A percentile compares a stretch with the other conserved stretches of the same genome.
Conservation (phyloP, 2,113 vertebrate genomes). For the Rattus rattus region DNA sequence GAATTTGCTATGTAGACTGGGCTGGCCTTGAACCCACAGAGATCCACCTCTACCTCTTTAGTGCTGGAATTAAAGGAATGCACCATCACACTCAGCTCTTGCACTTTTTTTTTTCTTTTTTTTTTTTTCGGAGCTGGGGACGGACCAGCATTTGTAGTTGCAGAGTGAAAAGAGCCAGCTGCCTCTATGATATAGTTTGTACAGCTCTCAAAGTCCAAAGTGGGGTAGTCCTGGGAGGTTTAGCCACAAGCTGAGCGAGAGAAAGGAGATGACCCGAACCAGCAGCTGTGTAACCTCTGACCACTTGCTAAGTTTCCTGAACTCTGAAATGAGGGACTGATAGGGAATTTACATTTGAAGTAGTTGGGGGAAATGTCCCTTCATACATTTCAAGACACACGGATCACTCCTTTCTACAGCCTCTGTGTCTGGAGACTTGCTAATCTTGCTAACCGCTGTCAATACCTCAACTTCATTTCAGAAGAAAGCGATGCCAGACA, state of each 20-base stretch:
- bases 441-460: background rate
- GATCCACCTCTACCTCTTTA: background rate
- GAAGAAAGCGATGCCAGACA: background rate
- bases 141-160: background rate
- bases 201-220: background rate
- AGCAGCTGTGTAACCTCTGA: background rate
- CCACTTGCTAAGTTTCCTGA: background rate
- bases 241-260: background rate
- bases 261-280: background rate
- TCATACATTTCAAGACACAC: background rate
- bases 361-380: conserved; percentile 10
- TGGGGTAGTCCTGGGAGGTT: background rate
- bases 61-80: background rate
- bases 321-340: background rate
- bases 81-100: background rate
- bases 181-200: background rate
- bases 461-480: background rate
- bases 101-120: background rate
- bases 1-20: background rate
- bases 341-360: conserved; percentile 28
- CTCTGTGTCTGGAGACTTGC: background rate
- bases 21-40: background rate
- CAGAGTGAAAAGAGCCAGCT: background rate
- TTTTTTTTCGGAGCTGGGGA: no score
- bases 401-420: background rate